A percentile compares a stretch with the other conserved stretches of the same genome.
These are phyloP conservation scores for Coregonus suidteri DNA, from an alignment of 2,797 vertebrate genomes.

Conservation along the genomic window DNA sequence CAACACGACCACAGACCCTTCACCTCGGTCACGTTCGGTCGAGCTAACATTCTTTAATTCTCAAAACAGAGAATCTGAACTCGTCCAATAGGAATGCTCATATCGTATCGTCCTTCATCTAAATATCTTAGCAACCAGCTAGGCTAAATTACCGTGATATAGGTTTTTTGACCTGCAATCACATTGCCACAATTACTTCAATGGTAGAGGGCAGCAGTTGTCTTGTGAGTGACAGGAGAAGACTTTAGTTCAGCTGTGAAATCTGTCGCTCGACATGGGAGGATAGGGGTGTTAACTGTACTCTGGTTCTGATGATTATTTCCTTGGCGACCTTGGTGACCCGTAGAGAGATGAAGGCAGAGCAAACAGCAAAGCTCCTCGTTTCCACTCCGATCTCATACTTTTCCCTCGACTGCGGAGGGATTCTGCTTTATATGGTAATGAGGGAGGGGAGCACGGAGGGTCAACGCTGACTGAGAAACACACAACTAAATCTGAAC, in stretches of 20 bases:
- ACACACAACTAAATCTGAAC: slow-evolving; percentile 53
- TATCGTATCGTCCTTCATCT: no score
- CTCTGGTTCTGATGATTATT: slow-evolving; percentile 8
- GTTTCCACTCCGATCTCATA: not conserved
- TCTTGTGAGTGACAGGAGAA: not conserved
- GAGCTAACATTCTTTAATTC: no score
- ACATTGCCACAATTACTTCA: not conserved
- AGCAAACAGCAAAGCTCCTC: not conserved
- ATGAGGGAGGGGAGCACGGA: slow-evolving; percentile 45
- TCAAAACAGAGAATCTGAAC: no score
- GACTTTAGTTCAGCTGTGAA: not conserved
- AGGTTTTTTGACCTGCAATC: not conserved
- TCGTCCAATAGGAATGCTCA: no score
- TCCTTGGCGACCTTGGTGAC: not conserved
- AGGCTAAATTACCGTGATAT: no score
- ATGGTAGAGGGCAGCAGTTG: not conserved
- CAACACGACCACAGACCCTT: no score
- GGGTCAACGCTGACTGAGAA: slow-evolving; percentile 45
- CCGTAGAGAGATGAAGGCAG: not conserved
- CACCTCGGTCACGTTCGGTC: no score
- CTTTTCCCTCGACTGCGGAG: slow-evolving; percentile 12
- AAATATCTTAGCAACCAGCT: no score
- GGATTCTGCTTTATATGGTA: slow-evolving; percentile 59
- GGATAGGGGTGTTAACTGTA: not conserved
- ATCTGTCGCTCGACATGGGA: not conserved